phyloP scores from a whole-genome alignment of 2,113 vertebrate species.

The Sapajus apella region DNA sequence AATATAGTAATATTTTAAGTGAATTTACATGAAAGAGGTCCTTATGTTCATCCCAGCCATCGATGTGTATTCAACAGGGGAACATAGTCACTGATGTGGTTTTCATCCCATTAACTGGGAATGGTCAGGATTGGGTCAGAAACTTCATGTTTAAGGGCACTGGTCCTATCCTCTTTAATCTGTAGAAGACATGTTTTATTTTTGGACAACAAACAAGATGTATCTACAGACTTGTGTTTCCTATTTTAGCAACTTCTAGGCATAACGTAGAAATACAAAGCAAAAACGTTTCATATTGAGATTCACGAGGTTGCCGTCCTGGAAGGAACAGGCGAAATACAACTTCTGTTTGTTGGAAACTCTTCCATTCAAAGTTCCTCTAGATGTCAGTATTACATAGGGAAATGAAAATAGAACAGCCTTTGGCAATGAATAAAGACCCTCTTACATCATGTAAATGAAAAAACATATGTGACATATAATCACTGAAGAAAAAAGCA shows the following conservation, averaged over 20 bases:
- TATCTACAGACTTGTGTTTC: background rate
- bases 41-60: background rate
- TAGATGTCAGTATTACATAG: constrained; percentile 85
- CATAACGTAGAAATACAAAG: background rate
- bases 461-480: background rate
- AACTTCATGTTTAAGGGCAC: background rate
- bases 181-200: background rate
- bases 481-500: background rate
- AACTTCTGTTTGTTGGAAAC: background rate
- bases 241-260: background rate
- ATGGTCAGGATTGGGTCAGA: background rate
- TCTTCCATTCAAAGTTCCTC: constrained; percentile 68
- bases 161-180: too few relatives aligned
- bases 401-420: constrained; percentile 33
- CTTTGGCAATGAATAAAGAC: background rate
- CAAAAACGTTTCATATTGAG: background rate
- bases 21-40: background rate
- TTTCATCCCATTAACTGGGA: background rate
- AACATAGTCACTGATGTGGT: background rate
- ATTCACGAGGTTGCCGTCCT: background rate
- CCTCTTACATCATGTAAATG: background rate
- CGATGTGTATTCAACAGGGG: background rate
- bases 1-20: background rate
- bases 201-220: background rate
- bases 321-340: background rate